phyloP scores from a whole-genome alignment of 1,140 invertebrate species.

The Aphelenchoides fujianensis region DNA sequence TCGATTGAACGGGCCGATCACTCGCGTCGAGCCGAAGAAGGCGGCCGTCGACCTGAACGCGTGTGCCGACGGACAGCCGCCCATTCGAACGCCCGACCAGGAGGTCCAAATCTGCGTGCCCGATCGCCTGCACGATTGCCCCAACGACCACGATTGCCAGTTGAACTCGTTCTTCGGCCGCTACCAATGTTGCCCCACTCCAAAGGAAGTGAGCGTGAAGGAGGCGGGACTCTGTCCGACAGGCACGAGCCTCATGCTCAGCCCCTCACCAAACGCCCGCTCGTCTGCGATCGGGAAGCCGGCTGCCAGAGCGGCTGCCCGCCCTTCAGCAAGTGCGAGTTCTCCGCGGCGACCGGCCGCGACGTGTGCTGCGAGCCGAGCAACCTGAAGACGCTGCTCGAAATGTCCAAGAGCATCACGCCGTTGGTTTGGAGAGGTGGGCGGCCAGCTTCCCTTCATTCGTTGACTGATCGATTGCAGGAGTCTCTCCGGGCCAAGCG shows the following conservation, averaged over 20 bases:
- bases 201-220: background rate
- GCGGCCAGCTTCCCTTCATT: no score
- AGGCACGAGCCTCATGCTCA: background rate
- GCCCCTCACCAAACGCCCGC: background rate
- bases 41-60: background rate
- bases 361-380: background rate
- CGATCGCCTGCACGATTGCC: background rate
- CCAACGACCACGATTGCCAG: constrained; percentile 3
- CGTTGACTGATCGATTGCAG: no score
- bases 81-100: constrained; percentile 4
- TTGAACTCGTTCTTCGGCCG: background rate
- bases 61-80: background rate
- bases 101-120: constrained; percentile 19
- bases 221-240: background rate
- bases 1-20: background rate
- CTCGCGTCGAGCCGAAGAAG: background rate
- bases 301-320: background rate
- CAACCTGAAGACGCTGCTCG: background rate
- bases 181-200: constrained; percentile 20
- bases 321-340: constrained; percentile 1
- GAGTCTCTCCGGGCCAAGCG: background rate
- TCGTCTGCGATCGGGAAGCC: background rate
- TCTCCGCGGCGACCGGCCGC: background rate
- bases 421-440: constrained; percentile 1
- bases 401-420: background rate